phyloP scores from a whole-genome alignment of 2,888 invertebrate species.

The Branchellion lobata region DNA sequence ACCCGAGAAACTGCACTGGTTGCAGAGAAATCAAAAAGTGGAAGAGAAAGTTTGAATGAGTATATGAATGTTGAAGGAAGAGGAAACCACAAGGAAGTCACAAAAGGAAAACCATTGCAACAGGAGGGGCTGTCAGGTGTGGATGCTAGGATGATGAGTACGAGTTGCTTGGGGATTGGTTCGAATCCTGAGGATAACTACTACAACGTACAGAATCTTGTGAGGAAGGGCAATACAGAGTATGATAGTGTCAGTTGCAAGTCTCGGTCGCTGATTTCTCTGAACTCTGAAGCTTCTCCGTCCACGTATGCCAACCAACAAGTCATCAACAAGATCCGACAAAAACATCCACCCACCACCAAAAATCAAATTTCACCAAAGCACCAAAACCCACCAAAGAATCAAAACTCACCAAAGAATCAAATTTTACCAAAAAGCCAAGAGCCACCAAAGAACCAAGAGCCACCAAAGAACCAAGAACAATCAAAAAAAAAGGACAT shows the following conservation, averaged over 20 bases:
- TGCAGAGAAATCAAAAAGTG: neutral
- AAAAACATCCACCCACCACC: neutral
- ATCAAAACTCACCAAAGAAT: neutral
- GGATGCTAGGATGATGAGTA: slow-evolving; percentile 5
- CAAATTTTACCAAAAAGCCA: too few species aligned
- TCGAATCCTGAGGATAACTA: neutral
- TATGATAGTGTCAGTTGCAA: neutral
- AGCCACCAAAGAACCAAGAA: too few species aligned
- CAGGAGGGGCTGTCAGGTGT: neutral
- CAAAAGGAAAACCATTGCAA: too few species aligned
- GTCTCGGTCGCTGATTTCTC: neutral
- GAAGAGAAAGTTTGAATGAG: neutral
- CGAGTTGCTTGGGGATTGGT: slow-evolving; percentile 1
- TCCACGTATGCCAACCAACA: neutral
- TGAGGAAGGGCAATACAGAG: neutral
- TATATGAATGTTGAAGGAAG: neutral
- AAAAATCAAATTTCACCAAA: too few species aligned
- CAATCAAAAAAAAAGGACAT: too few species aligned
- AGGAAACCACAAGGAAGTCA: neutral
- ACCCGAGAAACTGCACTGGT: too few species aligned
- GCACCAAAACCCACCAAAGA: neutral
- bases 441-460: too few species aligned
- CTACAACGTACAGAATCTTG: neutral
- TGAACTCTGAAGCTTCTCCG: neutral
- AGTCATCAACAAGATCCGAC: neutral